Evolutionary conservation across 2,888 invertebrate genomes (phyloP).

Genomic region (Lasiommata megera): DNA sequence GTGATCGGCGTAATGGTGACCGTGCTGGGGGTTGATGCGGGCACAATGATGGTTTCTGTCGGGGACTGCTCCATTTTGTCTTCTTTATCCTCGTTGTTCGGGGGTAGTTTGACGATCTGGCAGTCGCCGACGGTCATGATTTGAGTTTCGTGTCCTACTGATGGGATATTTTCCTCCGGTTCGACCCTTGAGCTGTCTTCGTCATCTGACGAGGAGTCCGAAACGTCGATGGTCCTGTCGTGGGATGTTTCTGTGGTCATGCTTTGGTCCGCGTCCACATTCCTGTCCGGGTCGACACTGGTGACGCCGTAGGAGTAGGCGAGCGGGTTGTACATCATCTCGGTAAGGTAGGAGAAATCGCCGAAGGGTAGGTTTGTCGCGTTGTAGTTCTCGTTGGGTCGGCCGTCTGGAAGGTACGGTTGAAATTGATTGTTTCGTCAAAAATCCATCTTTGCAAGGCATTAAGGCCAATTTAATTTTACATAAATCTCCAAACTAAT

Average conservation of each 20-base stretch:
- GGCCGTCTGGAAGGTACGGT: slow-evolving; percentile 59
- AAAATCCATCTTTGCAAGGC: too few relatives aligned
- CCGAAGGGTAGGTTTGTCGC: slow-evolving; percentile 79
- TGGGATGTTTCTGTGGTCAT: slow-evolving; percentile 48
- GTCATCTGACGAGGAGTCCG: slow-evolving; percentile 65
- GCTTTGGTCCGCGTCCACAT: slow-evolving; percentile 54
- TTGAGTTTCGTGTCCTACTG: slow-evolving; percentile 63
- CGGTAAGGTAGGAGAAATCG: slow-evolving; percentile 78
- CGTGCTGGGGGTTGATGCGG: slow-evolving; percentile 56
- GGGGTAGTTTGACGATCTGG: slow-evolving; percentile 73
- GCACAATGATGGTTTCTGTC: slow-evolving; percentile 42
- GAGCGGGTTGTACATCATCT: slow-evolving; percentile 74
- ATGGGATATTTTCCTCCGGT: slow-evolving; percentile 58
- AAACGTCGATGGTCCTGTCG: slow-evolving; percentile 71
- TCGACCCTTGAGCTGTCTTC: slow-evolving; percentile 59
- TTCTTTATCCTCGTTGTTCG: slow-evolving; percentile 55
- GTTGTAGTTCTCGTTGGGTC: slow-evolving; percentile 78
- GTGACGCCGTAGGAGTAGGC: slow-evolving; percentile 62
- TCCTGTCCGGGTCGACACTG: slow-evolving; percentile 61
- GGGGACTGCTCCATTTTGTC: slow-evolving; percentile 48
- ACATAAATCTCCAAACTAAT: too few relatives aligned
- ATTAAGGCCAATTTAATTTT: too few relatives aligned
- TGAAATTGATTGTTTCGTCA: neutral
- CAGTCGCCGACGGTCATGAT: slow-evolving; percentile 79
- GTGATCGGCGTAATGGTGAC: slow-evolving; percentile 74